Base-by-base conservation (phyloP, 2,797 vertebrate species). In the Pangasius larnaudii region DNA sequence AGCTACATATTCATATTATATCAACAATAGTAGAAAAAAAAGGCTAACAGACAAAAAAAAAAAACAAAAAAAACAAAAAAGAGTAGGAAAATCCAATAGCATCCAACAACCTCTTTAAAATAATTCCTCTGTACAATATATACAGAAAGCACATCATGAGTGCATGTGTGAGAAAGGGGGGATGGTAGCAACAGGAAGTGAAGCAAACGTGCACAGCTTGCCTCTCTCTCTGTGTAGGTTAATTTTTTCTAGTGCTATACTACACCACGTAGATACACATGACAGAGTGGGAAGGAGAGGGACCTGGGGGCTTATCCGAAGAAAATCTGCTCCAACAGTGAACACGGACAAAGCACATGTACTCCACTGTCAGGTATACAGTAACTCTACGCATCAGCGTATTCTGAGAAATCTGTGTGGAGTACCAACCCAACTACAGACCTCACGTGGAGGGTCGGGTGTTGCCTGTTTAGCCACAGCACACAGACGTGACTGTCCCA, bases 41-140 rank as follows among this genome's bases (percentile, higher is more conserved):
- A 94, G 91, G 91, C 93, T 94, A 95, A 93, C 93, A 94, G 94
- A 95, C 94, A 88, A 93, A 93, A 93, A 93, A 89, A 92, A 56
- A 92, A 58, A 92, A 39, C 69, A 84, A 36, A 53, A 80, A n/a
- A 11, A 86, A 91, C 94, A 93, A 92, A 92, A 90, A 89, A 91
- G 13, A 94, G 91, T 94, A 95, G 93, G 94, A 95, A 95, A 94
- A 93, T 93, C 89, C 84, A 91, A 95, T 94, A 95, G 95, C 95
- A 95, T 96, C 92, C 94, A 94, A 95, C 94, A 95, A 95, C 93
- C 93, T 91, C 94, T 95, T 96, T 96, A 96, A 96, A 97, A 96
- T 96, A 95, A 96, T 95, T 96, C 95, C 94, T 95, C 95, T 97
- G 95, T 97, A 97, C 96, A 96, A 92, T 96, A 96, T 97, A 94